These are phyloP conservation scores for Zhuqinia jingwanae DNA, from an alignment of 2,888 invertebrate genomes.

Conservation along the genomic window DNA sequence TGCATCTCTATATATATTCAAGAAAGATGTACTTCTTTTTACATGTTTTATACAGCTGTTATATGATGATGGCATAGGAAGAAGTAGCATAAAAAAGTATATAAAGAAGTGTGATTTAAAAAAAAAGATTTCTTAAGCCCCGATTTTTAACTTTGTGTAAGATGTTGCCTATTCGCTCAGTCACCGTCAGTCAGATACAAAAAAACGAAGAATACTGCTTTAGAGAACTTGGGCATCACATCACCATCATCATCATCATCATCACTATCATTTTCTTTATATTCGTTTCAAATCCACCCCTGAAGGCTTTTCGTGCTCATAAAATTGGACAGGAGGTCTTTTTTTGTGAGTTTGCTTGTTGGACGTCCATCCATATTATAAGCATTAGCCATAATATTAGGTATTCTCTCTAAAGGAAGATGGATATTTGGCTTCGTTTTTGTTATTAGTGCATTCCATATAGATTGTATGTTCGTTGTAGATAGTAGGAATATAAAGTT, in stretches of 20 bases:
- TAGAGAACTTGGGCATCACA: slow-evolving; percentile 63
- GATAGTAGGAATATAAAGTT: not conserved
- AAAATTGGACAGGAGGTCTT: slow-evolving; percentile 79
- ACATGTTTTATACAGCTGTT: not conserved
- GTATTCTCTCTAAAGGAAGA: not conserved
- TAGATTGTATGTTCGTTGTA: not conserved
- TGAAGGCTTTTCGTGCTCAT: slow-evolving; percentile 78
- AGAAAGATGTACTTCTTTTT: not conserved
- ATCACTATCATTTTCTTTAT: slow-evolving; percentile 69
- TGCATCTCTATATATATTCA: no score
- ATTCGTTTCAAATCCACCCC: slow-evolving; percentile 75
- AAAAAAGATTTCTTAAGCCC: slow-evolving; percentile 60
- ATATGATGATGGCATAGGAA: slow-evolving; percentile 33
- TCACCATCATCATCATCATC: slow-evolving; percentile 64
- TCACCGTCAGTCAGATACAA: slow-evolving; percentile 37
- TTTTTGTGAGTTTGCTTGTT: slow-evolving; percentile 69
- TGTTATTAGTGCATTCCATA: not conserved
- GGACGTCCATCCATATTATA: slow-evolving; percentile 13
- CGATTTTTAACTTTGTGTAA: slow-evolving; percentile 50
- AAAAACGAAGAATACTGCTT: slow-evolving; percentile 2
- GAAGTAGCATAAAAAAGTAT: slow-evolving; percentile 49
- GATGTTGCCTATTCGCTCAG: slow-evolving; percentile 49
- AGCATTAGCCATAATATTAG: not conserved
- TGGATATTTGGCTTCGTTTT: not conserved
- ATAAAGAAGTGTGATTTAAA: slow-evolving; percentile 70